These are phyloP conservation scores for Ormia ochracea DNA, from an alignment of 2,888 invertebrate genomes.

Conservation along the genomic window DNA sequence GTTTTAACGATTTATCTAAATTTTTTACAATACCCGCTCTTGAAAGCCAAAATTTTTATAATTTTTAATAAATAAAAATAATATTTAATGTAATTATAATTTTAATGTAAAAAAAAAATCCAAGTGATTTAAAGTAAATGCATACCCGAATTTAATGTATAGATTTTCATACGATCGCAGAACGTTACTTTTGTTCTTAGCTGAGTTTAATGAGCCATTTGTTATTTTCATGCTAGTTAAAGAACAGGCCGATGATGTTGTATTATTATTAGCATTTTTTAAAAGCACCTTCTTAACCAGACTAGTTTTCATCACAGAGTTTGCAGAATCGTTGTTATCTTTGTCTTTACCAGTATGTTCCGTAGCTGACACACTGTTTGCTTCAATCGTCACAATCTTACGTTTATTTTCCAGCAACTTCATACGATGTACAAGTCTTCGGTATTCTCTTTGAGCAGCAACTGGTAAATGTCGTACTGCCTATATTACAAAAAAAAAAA, in stretches of 20 bases:
- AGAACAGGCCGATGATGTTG: not conserved
- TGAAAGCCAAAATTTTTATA: slow-evolving; percentile 3
- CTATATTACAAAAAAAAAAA: slow-evolving; percentile 63
- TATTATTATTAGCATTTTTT: slow-evolving; percentile 44
- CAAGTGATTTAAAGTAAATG: not conserved
- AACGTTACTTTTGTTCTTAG: slow-evolving; percentile 65
- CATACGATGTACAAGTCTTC: slow-evolving; percentile 74
- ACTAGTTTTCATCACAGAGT: slow-evolving; percentile 1
- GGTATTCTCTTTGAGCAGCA: slow-evolving; percentile 75
- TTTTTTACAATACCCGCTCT: slow-evolving; percentile 69
- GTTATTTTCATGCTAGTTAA: not conserved
- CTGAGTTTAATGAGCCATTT: slow-evolving; percentile 31
- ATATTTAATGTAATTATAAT: too few species aligned
- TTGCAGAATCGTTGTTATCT: not conserved
- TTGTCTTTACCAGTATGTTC: not conserved
- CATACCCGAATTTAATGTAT: slow-evolving; percentile 72
- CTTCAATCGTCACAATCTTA: slow-evolving; percentile 50
- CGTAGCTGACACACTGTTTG: not conserved
- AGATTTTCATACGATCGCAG: slow-evolving; percentile 71
- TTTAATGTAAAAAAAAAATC: not conserved
- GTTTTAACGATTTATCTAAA: slow-evolving; percentile 71
- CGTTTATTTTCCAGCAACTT: slow-evolving; percentile 72
- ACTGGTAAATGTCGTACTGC: slow-evolving; percentile 76
- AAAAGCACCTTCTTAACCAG: slow-evolving; percentile 47
- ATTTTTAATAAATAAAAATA: not conserved